Evolutionary conservation across 2,888 invertebrate species (phyloP), one percentile per base, ranked within the genome.

Genomic region (Chymomyza caudatula): DNA sequence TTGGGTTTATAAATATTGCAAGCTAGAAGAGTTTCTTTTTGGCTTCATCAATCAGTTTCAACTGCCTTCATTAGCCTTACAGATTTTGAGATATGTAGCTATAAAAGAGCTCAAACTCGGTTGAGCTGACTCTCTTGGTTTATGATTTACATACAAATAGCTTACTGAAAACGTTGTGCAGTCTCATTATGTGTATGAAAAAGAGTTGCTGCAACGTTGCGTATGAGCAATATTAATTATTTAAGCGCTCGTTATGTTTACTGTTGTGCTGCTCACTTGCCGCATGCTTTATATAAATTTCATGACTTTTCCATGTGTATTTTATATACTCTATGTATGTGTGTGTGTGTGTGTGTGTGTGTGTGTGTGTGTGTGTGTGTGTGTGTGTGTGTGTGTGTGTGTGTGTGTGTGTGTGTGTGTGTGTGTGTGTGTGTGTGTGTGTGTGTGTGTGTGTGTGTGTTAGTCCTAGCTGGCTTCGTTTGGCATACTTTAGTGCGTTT

Each of bases 221-320:
- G 84, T 84, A 86, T 86, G 86, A 84, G 84, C 74, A 82, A 84
- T 83, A 84, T 84, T 84, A 82, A 86, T 84, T 86, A 84, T 84
- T 86, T 77, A 82, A 79, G 75, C 78, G 69, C 82, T 84, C 82
- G 78, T 85, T 84, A 76, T 76, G 61, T 64, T 69, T 43, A 29
- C 42, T 37, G 76, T 66, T 78, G 71, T 70, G 66, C 60, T 69
- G 77, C 70, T 69, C 73, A 73, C 67, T 62, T 64, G 60, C 53
- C 42, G 65, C 57, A 59, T 59, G 64, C 61, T 67, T 61, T 64
- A 66, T 63, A 42, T 29, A 58, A 54, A 29, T 63, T 58, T 58
- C 58, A 58, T 64, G 58, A 42, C 57, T 61, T 42, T 37, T 72
- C 60, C 54, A 49, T 29, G 37, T 29, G 54, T 20, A 43, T 59